phyloP scores from a whole-genome alignment of 2,113 vertebrate species.

The Corvus cornix region DNA sequence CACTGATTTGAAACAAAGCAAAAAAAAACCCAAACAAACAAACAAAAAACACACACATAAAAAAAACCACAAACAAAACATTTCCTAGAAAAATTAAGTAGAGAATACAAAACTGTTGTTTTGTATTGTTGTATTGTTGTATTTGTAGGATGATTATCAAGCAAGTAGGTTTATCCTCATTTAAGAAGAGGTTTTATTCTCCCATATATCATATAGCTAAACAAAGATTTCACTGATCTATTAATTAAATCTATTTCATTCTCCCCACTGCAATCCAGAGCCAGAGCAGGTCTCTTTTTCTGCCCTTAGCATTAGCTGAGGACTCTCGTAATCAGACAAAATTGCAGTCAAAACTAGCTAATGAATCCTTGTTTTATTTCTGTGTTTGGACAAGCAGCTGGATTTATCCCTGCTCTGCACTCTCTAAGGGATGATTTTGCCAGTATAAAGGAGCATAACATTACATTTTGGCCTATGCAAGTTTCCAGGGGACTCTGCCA shows the following conservation, averaged over 20 bases:
- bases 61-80: neutral
- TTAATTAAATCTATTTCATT: constrained; percentile 35
- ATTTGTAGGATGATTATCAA: neutral
- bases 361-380: constrained; percentile 47
- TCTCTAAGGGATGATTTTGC: neutral
- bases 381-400: neutral
- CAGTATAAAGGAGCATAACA: neutral
- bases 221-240: neutral
- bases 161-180: neutral
- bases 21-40: neutral
- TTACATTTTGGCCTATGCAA: neutral
- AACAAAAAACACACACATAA: neutral
- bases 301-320: neutral
- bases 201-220: neutral
- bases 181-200: constrained; percentile 1
- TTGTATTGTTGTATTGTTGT: no score
- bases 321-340: neutral
- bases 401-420: neutral
- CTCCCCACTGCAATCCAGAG: neutral
- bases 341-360: constrained; percentile 29
- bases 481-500: neutral
- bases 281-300: neutral
- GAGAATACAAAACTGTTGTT: neutral
- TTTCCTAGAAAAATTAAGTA: constrained; percentile 11
- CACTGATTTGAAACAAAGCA: neutral